These are phyloP conservation scores for Amphiduros pacificus DNA, from an alignment of 2,888 invertebrate species.

Conservation along the genomic window DNA sequence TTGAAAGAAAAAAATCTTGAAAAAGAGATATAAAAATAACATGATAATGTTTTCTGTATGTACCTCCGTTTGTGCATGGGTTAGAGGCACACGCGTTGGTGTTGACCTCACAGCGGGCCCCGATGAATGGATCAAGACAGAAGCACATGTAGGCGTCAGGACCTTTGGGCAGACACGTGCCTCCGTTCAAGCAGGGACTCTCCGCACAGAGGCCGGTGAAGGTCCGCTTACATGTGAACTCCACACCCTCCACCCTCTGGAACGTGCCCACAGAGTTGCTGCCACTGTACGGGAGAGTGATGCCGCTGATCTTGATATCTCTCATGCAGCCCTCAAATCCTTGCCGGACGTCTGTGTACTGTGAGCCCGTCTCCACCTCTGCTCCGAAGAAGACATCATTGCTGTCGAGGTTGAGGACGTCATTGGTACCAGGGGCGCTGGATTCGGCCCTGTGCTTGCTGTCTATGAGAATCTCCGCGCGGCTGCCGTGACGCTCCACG, in stretches of 20 bases:
- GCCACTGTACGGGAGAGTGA: slow-evolving; percentile 68
- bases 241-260: slow-evolving; percentile 57
- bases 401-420: slow-evolving; percentile 81
- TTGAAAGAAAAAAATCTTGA: not conserved
- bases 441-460: slow-evolving; percentile 71
- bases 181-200: slow-evolving; percentile 80
- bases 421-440: slow-evolving; percentile 77
- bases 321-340: slow-evolving; percentile 93
- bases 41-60: too few relatives aligned
- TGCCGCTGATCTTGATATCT: slow-evolving; percentile 77
- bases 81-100: slow-evolving; percentile 29
- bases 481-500: slow-evolving; percentile 77
- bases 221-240: slow-evolving; percentile 56
- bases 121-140: slow-evolving; percentile 78
- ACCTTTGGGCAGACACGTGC: slow-evolving; percentile 65
- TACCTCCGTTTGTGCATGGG: slow-evolving; percentile 31
- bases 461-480: slow-evolving; percentile 78
- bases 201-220: slow-evolving; percentile 62
- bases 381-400: slow-evolving; percentile 85
- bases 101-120: slow-evolving; percentile 81
- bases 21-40: not conserved
- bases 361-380: slow-evolving; percentile 65
- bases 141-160: slow-evolving; percentile 71
- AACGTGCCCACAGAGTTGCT: slow-evolving; percentile 61
- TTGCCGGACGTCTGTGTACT: slow-evolving; percentile 66